A percentile compares a stretch with the other conserved stretches of the same genome.
phyloP scores from a whole-genome alignment of 2,113 vertebrate species.

The Charina bottae region DNA sequence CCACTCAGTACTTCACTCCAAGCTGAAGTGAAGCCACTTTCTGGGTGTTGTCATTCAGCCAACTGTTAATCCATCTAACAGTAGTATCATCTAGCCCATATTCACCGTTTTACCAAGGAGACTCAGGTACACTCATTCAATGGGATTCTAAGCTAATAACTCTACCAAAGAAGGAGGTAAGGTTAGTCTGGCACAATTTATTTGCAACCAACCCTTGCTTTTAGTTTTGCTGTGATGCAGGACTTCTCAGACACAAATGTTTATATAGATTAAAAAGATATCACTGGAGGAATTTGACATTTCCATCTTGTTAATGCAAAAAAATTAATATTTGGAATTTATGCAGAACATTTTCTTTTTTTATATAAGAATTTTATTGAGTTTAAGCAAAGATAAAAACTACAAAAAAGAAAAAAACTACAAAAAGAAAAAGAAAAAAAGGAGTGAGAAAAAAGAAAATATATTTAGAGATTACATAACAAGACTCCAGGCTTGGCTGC shows the following conservation, averaged over 20 bases:
- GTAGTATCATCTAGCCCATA: not conserved
- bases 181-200: not conserved
- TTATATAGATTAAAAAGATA: not conserved
- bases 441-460: too few relatives aligned
- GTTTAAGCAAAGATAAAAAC: too few relatives aligned
- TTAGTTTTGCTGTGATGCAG: not conserved
- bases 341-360: not conserved
- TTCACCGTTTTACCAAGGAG: not conserved
- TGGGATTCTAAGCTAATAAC: not conserved
- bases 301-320: not conserved
- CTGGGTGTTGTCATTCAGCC: not conserved
- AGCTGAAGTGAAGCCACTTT: not conserved
- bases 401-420: too few relatives aligned
- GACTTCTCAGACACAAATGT: not conserved
- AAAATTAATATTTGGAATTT: constrained; percentile 5
- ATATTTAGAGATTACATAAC: too few relatives aligned
- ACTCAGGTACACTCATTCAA: not conserved
- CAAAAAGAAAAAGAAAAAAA: too few relatives aligned
- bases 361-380: too few relatives aligned
- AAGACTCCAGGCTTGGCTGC: too few relatives aligned
- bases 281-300: not conserved
- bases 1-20: not conserved
- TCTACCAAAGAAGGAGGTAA: not conserved
- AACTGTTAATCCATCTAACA: not conserved
- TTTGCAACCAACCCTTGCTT: not conserved